phyloP scores from a whole-genome alignment of 2,113 vertebrate species.

The Eulemur macaco region DNA sequence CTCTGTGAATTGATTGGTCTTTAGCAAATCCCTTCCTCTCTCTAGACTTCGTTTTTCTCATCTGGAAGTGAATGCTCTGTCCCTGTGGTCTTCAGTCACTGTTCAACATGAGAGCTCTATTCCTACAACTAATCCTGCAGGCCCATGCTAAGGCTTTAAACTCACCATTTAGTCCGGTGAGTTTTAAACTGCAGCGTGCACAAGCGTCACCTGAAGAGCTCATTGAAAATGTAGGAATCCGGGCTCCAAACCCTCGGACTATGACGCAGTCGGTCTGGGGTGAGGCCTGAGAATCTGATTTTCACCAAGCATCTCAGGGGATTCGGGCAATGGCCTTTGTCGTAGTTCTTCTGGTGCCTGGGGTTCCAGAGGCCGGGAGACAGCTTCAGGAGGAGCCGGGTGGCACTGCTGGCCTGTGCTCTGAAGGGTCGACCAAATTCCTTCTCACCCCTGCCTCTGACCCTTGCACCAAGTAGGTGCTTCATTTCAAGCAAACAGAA shows the following conservation, averaged over 20 bases:
- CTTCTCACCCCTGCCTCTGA: not conserved
- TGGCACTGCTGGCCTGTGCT: not conserved
- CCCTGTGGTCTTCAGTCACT: not conserved
- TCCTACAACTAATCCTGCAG: not conserved
- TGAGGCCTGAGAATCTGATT: not conserved
- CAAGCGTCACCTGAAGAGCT: too few species aligned
- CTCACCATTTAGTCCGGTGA: not conserved
- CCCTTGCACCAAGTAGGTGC: not conserved
- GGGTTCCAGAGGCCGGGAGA: too few species aligned
- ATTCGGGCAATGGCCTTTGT: not conserved
- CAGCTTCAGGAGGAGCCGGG: not conserved
- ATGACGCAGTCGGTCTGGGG: not conserved
- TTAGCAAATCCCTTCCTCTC: not conserved
- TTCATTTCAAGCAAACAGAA: not conserved
- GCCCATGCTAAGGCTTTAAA: fast-evolving
- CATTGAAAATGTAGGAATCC: not conserved
- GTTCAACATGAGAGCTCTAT: not conserved
- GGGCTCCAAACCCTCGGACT: not conserved
- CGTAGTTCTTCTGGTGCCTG: not conserved
- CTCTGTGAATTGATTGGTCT: not conserved
- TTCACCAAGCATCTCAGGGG: not conserved
- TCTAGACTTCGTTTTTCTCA: not conserved
- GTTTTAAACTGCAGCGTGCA: fast-evolving
- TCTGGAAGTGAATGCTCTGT: not conserved
- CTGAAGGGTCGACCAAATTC: not conserved